Evolutionary conservation across 2,797 vertebrate genomes (phyloP).

Genomic region (Falco berigora): DNA sequence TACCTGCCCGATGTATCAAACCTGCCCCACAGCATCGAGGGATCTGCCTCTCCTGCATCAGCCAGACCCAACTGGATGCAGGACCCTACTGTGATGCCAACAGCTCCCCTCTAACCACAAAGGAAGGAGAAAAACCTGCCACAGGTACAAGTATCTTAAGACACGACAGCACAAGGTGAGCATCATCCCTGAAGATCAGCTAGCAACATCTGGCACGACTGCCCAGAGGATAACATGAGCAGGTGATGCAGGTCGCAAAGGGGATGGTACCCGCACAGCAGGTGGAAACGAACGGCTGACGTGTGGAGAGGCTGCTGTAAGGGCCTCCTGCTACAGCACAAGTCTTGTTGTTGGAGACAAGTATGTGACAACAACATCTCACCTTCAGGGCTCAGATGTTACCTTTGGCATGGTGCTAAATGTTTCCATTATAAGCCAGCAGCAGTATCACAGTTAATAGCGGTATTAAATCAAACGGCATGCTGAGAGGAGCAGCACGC

Average conservation of each 20-base stretch:
- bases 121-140: not conserved
- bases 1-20: not conserved
- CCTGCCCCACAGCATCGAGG: not conserved
- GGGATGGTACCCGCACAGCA: not conserved
- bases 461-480: not conserved
- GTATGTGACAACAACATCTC: not conserved
- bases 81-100: not conserved
- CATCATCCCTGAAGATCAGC: not conserved
- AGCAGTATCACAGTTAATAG: not conserved
- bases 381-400: not conserved
- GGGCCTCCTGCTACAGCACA: not conserved
- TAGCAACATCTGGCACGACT: not conserved
- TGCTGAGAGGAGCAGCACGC: not conserved
- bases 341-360: not conserved
- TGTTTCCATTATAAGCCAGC: not conserved
- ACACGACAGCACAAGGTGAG: not conserved
- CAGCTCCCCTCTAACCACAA: not conserved
- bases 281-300: not conserved
- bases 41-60: not conserved
- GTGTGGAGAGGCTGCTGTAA: not conserved
- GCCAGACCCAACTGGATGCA: not conserved
- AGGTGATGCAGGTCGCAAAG: not conserved
- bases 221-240: not conserved
- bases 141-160: not conserved
- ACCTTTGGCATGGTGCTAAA: not conserved